Conservation (phyloP, 1,140 invertebrate species). For the Drosophila gunungcola region DNA sequence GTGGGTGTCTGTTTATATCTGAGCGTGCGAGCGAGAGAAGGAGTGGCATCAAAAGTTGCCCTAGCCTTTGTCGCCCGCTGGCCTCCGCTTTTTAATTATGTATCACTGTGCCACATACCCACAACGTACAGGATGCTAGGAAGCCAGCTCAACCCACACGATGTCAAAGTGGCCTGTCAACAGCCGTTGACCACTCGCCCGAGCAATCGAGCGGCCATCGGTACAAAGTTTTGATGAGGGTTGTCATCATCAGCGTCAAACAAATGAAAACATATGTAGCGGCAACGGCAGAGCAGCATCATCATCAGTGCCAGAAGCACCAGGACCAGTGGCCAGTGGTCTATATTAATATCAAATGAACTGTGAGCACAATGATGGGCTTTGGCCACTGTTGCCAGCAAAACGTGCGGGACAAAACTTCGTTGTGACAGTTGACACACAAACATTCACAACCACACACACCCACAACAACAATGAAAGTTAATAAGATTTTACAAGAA, state of each 20-base stretch:
- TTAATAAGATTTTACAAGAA: conserved; percentile 59
- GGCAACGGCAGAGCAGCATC: conserved; percentile 40
- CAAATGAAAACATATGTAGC: conserved; percentile 82
- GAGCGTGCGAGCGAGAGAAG: conserved; percentile 19
- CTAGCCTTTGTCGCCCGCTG: conserved; percentile 32
- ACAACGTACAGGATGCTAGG: conserved; percentile 10
- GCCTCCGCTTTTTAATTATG: conserved; percentile 69
- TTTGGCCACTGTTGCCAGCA: conserved; percentile 9
- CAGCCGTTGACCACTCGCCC: conserved; percentile 73
- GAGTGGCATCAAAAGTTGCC: conserved; percentile 62
- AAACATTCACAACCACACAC: neutral
- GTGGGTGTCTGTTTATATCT: conserved; percentile 33
- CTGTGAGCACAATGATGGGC: conserved; percentile 57
- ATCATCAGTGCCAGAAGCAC: conserved; percentile 1
- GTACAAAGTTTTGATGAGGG: conserved; percentile 79
- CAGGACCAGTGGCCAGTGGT: neutral
- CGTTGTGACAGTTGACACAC: conserved; percentile 37
- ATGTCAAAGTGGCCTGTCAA: conserved; percentile 79
- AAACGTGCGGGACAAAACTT: conserved; percentile 43
- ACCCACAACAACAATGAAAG: conserved; percentile 43
- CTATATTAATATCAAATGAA: conserved; percentile 81
- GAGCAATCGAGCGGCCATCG: conserved; percentile 73
- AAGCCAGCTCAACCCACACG: conserved; percentile 33
- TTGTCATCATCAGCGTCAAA: conserved; percentile 82
- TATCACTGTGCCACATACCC: conserved; percentile 52